Conservation (phyloP, 2,888 invertebrate genomes). For the Heliconius hortense region DNA sequence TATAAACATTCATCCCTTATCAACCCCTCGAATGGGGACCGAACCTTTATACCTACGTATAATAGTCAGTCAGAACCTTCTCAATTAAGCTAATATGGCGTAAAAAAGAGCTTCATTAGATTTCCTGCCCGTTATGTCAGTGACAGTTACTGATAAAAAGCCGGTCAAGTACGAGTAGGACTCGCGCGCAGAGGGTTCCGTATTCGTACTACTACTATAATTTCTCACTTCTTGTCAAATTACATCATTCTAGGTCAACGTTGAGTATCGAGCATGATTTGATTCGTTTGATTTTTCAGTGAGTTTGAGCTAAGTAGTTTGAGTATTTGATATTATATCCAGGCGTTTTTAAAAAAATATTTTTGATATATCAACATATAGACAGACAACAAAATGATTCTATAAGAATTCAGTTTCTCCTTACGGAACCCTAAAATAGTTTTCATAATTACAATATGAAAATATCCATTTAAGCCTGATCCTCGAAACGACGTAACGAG, state of each 20-base stretch:
- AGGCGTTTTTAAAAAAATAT: background rate
- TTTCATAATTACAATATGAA: constrained; percentile 10
- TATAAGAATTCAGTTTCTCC: background rate
- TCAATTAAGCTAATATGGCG: background rate
- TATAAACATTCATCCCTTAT: background rate
- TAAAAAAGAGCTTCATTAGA: background rate
- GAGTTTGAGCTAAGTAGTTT: too few species aligned
- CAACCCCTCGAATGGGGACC: background rate
- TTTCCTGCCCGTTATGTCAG: background rate
- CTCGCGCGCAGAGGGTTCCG: background rate
- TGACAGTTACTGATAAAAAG: background rate
- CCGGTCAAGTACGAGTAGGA: too few species aligned
- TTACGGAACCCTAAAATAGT: constrained; percentile 5
- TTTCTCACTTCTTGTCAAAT: too few species aligned
- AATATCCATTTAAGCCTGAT: constrained; percentile 23
- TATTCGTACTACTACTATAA: background rate
- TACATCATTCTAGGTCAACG: too few species aligned
- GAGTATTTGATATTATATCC: too few species aligned
- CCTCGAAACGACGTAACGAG: constrained; percentile 32
- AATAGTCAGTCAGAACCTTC: background rate
- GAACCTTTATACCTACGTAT: background rate
- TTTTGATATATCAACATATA: background rate
- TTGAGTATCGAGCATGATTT: background rate
- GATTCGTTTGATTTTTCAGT: background rate
- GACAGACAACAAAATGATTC: too few species aligned